phyloP scores from a whole-genome alignment of 2,113 vertebrate species.

The Aythya baeri region DNA sequence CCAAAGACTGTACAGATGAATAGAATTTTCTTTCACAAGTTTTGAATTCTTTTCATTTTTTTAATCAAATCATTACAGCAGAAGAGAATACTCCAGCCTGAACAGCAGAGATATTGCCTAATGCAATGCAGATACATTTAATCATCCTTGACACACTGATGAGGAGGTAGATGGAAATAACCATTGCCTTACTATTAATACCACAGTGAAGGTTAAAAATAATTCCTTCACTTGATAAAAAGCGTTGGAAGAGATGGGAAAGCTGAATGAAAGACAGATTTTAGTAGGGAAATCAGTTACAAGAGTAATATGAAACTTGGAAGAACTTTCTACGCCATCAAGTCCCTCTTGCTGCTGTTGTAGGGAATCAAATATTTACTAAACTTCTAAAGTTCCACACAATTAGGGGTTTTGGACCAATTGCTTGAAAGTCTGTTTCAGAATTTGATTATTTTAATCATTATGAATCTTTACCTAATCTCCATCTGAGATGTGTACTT shows the following conservation, averaged over 20 bases:
- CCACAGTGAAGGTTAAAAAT: slow-evolving; percentile 27
- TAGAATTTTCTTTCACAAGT: background rate
- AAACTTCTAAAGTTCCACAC: background rate
- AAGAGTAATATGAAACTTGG: background rate
- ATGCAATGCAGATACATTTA: slow-evolving; percentile 2
- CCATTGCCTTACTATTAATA: slow-evolving; percentile 47
- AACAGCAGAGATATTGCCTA: background rate
- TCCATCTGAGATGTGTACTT: background rate
- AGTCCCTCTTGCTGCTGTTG: background rate
- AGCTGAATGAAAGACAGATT: background rate
- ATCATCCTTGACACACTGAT: slow-evolving; percentile 21
- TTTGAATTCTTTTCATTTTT: background rate
- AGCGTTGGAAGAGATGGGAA: background rate
- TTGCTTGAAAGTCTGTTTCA: background rate
- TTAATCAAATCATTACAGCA: background rate
- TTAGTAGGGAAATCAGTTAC: background rate
- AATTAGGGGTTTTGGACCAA: background rate
- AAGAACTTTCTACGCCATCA: background rate
- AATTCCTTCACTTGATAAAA: slow-evolving; percentile 8
- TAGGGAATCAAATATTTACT: background rate
- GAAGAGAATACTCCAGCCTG: background rate
- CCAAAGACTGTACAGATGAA: background rate
- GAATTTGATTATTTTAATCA: background rate
- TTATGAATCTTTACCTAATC: background rate
- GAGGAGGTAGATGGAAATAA: slow-evolving; percentile 43